phyloP scores from a whole-genome alignment of 2,113 vertebrate genomes.

The Mohoua ochrocephala region DNA sequence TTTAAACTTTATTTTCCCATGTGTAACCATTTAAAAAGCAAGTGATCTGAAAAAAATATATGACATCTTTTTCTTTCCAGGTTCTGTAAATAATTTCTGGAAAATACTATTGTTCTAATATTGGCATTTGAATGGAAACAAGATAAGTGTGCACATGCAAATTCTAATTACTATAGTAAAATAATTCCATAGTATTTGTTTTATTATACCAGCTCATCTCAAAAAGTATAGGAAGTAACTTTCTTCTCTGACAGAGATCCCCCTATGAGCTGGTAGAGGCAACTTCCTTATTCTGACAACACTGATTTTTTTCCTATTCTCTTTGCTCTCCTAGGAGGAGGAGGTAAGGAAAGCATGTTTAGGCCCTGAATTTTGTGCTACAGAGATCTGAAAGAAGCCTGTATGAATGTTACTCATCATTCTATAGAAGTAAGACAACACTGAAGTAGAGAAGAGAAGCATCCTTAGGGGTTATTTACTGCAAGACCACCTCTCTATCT shows the following conservation, averaged over 20 bases:
- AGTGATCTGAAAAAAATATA: not conserved
- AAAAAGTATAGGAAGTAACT: not conserved
- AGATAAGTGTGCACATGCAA: not conserved
- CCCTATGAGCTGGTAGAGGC: not conserved
- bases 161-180: not conserved
- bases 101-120: not conserved
- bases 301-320: not conserved
- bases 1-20: not conserved
- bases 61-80: not conserved
- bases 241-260: not conserved
- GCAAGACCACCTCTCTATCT: not conserved
- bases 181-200: fast-evolving
- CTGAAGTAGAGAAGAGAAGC: not conserved
- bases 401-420: not conserved
- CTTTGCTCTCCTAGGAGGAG: not conserved
- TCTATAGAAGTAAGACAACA: not conserved
- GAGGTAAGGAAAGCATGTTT: not conserved
- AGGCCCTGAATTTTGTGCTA: not conserved
- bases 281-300: not conserved
- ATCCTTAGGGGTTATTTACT: not conserved
- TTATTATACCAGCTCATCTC: not conserved
- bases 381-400: not conserved
- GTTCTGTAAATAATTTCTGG: not conserved
- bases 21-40: not conserved
- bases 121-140: not conserved